These are phyloP conservation scores for Plecturocebus donacophilus DNA, from an alignment of 2,113 vertebrate species.

Conservation along the genomic window DNA sequence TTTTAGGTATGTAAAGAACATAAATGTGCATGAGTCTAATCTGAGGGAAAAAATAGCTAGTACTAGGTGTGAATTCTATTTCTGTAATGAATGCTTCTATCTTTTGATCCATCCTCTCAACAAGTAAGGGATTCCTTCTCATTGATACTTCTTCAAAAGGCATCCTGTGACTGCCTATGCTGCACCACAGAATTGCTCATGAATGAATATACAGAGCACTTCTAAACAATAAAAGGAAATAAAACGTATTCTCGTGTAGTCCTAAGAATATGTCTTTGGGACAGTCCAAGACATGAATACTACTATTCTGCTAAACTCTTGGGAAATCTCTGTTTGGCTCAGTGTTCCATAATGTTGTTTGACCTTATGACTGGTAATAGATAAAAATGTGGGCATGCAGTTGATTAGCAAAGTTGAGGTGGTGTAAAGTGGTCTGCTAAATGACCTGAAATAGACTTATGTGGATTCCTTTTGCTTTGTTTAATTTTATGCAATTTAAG, in stretches of 20 bases:
- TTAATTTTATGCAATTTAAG: slow-evolving; percentile 2
- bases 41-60: background rate
- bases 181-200: background rate
- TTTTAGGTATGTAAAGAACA: background rate
- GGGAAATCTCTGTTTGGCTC: background rate
- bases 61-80: background rate
- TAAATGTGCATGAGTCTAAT: background rate
- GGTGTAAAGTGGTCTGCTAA: background rate
- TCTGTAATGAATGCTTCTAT: background rate
- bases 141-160: background rate
- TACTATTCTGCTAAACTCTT: background rate
- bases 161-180: background rate
- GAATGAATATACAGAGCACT: background rate
- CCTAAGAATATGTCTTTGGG: background rate
- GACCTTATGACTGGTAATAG: background rate
- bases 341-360: background rate
- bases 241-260: background rate
- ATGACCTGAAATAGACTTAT: background rate
- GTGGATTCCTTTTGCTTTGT: background rate
- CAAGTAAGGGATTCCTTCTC: background rate
- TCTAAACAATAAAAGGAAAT: background rate
- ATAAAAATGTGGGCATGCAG: background rate
- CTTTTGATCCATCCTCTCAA: background rate
- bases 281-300: background rate
- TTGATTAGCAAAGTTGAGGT: background rate